phyloP scores from a whole-genome alignment of 2,888 invertebrate species.

The Callimorpha dominula region DNA sequence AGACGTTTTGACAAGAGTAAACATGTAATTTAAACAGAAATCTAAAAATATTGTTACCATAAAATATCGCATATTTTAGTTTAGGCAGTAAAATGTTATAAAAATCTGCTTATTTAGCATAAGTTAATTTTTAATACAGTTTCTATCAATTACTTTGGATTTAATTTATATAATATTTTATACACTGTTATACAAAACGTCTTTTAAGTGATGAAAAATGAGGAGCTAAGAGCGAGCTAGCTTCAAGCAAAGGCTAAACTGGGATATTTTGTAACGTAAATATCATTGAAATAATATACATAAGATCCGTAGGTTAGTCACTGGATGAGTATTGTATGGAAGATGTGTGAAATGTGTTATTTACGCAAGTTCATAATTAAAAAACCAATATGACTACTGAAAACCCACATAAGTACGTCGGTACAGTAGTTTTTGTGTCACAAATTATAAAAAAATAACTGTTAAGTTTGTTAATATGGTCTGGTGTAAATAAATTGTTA shows the following conservation, averaged over 20 bases:
- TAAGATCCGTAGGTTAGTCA: constrained; percentile 46
- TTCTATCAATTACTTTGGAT: not conserved
- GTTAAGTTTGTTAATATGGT: not conserved
- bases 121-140: not conserved
- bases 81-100: not conserved
- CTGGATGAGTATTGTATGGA: constrained; percentile 42
- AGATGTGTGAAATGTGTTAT: constrained; percentile 25
- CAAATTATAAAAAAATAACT: not conserved
- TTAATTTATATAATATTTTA: not conserved
- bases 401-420: constrained; percentile 1
- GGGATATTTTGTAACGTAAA: constrained; percentile 35
- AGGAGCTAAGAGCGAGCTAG: constrained; percentile 43
- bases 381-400: not conserved
- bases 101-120: not conserved
- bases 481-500: not conserved
- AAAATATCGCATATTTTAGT: not conserved
- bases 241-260: constrained; percentile 46
- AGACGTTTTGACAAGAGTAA: constrained; percentile 25
- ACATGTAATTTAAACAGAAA: not conserved
- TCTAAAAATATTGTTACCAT: not conserved
- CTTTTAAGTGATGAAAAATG: constrained; percentile 22
- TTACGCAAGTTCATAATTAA: not conserved
- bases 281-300: constrained; percentile 43
- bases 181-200: constrained; percentile 30
- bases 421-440: not conserved